Conservation (phyloP, 2,888 invertebrate species). For the Acrobasis consociella region DNA sequence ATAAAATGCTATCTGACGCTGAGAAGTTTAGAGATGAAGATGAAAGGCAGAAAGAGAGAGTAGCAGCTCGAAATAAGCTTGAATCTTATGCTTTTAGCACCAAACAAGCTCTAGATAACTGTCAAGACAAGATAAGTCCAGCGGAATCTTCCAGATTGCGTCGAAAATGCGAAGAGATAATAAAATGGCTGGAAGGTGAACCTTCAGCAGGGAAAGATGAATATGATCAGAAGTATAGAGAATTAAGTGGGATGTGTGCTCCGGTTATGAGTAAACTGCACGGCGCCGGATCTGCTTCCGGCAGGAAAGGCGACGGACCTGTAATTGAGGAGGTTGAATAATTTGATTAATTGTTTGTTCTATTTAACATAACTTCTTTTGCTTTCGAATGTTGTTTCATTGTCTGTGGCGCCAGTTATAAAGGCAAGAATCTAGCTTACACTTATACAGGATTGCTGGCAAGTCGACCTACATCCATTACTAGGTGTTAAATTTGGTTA, state of each 20-base stretch:
- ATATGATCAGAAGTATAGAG: slow-evolving; percentile 81
- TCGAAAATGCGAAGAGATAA: slow-evolving; percentile 79
- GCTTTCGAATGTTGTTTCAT: slow-evolving; percentile 5
- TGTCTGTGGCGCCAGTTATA: neutral
- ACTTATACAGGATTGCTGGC: no score
- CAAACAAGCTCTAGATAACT: slow-evolving; percentile 85
- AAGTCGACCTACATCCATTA: neutral
- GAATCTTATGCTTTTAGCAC: slow-evolving; percentile 87
- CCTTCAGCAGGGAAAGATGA: slow-evolving; percentile 86
- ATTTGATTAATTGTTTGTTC: slow-evolving; percentile 30
- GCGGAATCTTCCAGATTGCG: slow-evolving; percentile 81
- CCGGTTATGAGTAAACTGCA: slow-evolving; percentile 84
- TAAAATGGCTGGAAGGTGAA: slow-evolving; percentile 87
- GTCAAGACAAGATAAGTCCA: slow-evolving; percentile 81
- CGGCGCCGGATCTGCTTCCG: slow-evolving; percentile 49
- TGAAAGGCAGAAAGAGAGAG: slow-evolving; percentile 84
- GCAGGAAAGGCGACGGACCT: slow-evolving; percentile 60
- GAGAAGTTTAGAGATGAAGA: slow-evolving; percentile 88
- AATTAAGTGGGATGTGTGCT: slow-evolving; percentile 50
- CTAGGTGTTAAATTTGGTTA: neutral
- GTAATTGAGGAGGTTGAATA: slow-evolving; percentile 84
- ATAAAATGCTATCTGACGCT: slow-evolving; percentile 90
- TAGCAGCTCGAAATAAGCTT: slow-evolving; percentile 86
- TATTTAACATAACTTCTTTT: slow-evolving; percentile 30
- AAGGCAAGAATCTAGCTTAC: no score